A percentile compares a stretch with the other conserved stretches of the same genome.
Evolutionary conservation across 1,140 invertebrate genomes (phyloP).

Genomic region (Diuraphis noxia): DNA sequence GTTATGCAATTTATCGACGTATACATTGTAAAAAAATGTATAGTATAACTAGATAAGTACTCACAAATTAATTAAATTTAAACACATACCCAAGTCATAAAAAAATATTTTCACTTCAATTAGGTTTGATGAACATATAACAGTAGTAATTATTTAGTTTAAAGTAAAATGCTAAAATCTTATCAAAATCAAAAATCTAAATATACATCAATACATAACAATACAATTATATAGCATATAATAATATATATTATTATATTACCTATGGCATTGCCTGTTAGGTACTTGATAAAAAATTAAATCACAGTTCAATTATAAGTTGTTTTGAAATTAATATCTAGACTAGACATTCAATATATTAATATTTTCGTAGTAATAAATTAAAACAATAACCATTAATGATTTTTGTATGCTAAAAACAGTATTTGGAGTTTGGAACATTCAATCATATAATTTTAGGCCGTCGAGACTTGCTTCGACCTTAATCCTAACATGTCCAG

Average conservation of each 20-base stretch:
- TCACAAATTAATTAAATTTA: background rate
- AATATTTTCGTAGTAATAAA: background rate
- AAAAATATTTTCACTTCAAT: background rate
- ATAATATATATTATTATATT: background rate
- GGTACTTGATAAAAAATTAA: background rate
- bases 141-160: too few relatives aligned
- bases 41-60: too few relatives aligned
- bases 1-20: background rate
- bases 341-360: background rate
- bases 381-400: background rate
- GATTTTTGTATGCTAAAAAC: background rate
- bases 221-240: background rate
- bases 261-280: too few relatives aligned
- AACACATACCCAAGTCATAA: too few relatives aligned
- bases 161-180: background rate
- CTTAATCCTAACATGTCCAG: background rate
- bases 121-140: background rate
- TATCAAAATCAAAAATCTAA: background rate
- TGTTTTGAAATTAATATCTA: too few relatives aligned
- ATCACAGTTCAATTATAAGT: background rate
- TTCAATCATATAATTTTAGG: background rate
- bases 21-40: too few relatives aligned
- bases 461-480: too few relatives aligned
- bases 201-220: background rate
- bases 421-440: background rate